Base-by-base conservation (phyloP, 2,113 vertebrate species). In the Cyprinodon tularosa region DNA sequence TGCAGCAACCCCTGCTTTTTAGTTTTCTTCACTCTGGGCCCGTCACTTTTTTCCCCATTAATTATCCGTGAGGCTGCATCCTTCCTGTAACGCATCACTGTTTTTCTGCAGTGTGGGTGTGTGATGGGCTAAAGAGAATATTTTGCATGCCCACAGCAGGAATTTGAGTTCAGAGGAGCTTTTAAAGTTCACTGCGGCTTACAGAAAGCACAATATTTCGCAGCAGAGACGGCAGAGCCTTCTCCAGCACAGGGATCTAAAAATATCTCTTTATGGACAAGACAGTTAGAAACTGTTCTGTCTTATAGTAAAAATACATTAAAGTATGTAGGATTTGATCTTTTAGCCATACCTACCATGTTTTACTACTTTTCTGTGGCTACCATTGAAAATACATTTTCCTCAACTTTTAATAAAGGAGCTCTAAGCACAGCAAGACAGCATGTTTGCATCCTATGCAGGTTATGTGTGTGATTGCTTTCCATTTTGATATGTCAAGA, bases 101-200 rank as follows among this genome's bases (percentile, higher is more conserved):
- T 37, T 44, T 68, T 68, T 44, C 44, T 62, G 67, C 76, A 77
- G 62, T 36, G 69, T 66, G 80, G 81, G 78, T 77, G 77, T 74
- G 71, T 76, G 69, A 73, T 10, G 15, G 38, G 70, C 62, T 82
- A 12, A 65, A 66, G 62, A 44, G 57, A 78, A 68, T 42, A 65
- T 66, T 69, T 73, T 15, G 15, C 12, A 29, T 60, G 70, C 66
- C 70, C 29, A 12, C 66, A 66, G 66, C 53, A 66, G 69, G 63
- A 53, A 69, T 76, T 60, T 72, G 45, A 68, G 50, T 15, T 66
- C 73, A 86, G 78, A 81, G 68, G 71, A 77, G 44, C 70, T 29
- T 62, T 75, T 75, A 11, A 39, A 70, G 69, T 80, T 79, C 36
- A 50, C 13, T 70, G 45, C 15, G 12, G 62, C 62, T 29, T 14